Percentiles rank a stretch among this genome's conserved stretches.
Conservation (phyloP, 2,113 vertebrate species). For the Mustela lutreola region DNA sequence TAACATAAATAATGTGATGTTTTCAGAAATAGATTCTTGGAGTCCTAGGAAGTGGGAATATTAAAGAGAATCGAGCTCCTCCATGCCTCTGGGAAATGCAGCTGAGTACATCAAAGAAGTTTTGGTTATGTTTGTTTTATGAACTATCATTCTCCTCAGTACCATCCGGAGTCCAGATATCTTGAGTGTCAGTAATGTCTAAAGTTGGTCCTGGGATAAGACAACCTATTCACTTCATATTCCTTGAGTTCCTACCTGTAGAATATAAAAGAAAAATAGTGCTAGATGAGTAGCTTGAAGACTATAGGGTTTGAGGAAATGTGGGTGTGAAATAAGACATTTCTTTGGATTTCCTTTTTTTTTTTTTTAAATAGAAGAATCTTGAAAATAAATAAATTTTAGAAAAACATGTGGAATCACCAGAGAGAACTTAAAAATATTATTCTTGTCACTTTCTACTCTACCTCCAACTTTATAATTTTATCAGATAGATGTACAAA, state of each 20-base stretch:
- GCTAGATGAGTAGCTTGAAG: background rate
- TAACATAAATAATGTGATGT: background rate
- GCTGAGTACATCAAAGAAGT: background rate
- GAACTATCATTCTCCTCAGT: background rate
- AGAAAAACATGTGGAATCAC: background rate
- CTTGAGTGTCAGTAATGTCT: background rate
- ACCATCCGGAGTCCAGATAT: background rate
- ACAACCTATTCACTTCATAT: background rate
- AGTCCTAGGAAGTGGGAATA: background rate
- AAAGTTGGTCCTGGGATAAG: background rate
- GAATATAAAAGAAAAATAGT: background rate
- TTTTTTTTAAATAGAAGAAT: conserved; percentile 1
- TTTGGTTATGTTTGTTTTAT: background rate
- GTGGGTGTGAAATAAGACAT: background rate
- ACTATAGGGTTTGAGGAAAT: background rate
- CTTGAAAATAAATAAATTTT: background rate
- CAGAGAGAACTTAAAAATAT: background rate
- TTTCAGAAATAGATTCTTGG: conserved; percentile 18
- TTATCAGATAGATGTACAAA: background rate
- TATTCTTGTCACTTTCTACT: background rate
- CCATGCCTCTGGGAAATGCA: background rate
- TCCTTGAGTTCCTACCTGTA: background rate
- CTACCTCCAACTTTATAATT: background rate
- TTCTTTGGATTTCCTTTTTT: conserved; percentile 30
- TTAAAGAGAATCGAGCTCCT: background rate